Evolutionary conservation across 2,797 vertebrate species (phyloP).

Genomic region (Myotis pilosus): DNA sequence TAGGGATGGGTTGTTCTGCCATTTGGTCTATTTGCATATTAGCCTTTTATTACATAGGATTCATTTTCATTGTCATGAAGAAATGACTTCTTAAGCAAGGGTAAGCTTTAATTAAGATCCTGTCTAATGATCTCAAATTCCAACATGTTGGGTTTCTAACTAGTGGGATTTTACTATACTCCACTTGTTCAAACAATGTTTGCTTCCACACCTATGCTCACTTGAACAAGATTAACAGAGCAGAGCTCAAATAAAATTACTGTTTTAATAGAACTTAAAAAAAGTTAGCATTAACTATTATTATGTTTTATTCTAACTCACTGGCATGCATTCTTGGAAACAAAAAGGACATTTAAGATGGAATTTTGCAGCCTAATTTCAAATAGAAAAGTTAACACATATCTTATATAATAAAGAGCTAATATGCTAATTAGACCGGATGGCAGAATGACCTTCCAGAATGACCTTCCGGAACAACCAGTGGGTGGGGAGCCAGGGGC

Average conservation of each 20-base stretch:
- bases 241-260: constrained; percentile 6
- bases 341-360: not conserved
- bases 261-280: not conserved
- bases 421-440: too few species aligned
- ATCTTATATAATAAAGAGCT: not conserved
- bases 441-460: too few species aligned
- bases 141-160: constrained; percentile 6
- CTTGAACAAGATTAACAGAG: not conserved
- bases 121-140: constrained; percentile 2
- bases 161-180: not conserved
- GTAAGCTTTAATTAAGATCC: not conserved
- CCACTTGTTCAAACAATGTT: not conserved
- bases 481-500: too few species aligned
- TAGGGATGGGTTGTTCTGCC: too few species aligned
- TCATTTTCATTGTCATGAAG: constrained; percentile 1
- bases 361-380: constrained; percentile 28
- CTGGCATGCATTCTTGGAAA: not conserved
- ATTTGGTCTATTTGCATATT: too few species aligned
- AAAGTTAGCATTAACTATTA: not conserved
- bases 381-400: not conserved
- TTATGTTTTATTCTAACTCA: not conserved
- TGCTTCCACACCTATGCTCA: not conserved
- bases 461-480: too few species aligned
- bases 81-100: constrained; percentile 48
- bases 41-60: not conserved